These are phyloP conservation scores for Linepithema humile DNA, from an alignment of 1,140 invertebrate genomes.

Conservation along the genomic window DNA sequence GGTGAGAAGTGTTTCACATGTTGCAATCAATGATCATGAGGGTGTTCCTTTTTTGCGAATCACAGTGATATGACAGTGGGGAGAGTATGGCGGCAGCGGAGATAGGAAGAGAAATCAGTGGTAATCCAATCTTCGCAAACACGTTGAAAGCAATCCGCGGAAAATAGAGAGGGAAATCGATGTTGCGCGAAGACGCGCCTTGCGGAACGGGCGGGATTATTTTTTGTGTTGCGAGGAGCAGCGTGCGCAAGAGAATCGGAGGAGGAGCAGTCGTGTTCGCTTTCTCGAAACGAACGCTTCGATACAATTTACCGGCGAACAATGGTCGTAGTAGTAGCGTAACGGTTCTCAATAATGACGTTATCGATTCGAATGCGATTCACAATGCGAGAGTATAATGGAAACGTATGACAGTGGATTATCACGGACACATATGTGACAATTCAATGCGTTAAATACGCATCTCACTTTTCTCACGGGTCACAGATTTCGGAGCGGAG, in stretches of 20 bases:
- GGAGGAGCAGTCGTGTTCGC: background rate
- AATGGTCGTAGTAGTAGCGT: conserved; percentile 41
- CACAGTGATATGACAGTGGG: background rate
- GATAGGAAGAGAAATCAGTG: background rate
- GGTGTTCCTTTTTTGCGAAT: conserved; percentile 11
- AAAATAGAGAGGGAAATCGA: conserved; percentile 46
- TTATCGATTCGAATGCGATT: conserved; percentile 66
- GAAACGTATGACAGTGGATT: conserved; percentile 20
- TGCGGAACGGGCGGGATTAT: conserved; percentile 8
- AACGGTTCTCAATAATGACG: conserved; percentile 68
- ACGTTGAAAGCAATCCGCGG: conserved; percentile 29
- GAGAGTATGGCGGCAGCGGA: background rate
- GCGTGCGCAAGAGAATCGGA: background rate
- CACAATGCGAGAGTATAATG: conserved; percentile 33
- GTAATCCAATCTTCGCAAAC: conserved; percentile 24
- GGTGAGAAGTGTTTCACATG: conserved; percentile 18
- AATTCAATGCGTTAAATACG: background rate
- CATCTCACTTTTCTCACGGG: background rate
- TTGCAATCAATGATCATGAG: conserved; percentile 24
- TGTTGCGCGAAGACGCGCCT: conserved; percentile 28
- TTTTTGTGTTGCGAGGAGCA: conserved; percentile 11
- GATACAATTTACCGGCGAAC: conserved; percentile 64
- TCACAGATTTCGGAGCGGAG: background rate
- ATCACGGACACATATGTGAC: background rate
- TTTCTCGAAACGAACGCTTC: conserved; percentile 28